These are phyloP conservation scores for Polymixis lichenea DNA, from an alignment of 2,888 invertebrate species.

Conservation along the genomic window DNA sequence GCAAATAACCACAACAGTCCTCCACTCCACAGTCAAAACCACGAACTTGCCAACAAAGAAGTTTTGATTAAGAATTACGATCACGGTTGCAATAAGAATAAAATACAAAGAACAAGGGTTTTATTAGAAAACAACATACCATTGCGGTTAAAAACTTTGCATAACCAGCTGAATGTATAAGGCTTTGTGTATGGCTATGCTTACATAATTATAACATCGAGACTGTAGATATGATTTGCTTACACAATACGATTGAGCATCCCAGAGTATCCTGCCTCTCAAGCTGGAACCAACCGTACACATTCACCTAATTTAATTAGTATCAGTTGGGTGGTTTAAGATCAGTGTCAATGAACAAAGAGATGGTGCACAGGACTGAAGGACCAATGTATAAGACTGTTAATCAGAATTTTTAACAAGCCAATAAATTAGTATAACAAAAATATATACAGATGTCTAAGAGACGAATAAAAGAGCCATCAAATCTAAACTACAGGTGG, in stretches of 20 bases:
- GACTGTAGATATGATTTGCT: slow-evolving; percentile 1
- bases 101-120: slow-evolving; percentile 58
- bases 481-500: too few species aligned
- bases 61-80: slow-evolving; percentile 54
- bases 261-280: not conserved
- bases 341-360: too few species aligned
- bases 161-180: slow-evolving; percentile 44
- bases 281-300: not conserved
- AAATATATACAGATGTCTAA: not conserved
- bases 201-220: slow-evolving; percentile 28
- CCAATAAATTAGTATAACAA: slow-evolving; percentile 9
- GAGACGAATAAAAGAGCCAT: slow-evolving; percentile 12
- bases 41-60: slow-evolving; percentile 47
- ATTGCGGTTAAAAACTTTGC: slow-evolving; percentile 42
- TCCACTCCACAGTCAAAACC: slow-evolving; percentile 25
- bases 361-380: not conserved
- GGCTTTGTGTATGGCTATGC: slow-evolving; percentile 27
- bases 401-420: slow-evolving; percentile 1
- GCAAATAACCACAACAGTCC: slow-evolving; percentile 27
- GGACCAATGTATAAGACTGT: not conserved
- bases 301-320: not conserved
- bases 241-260: not conserved
- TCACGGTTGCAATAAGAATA: slow-evolving; percentile 55
- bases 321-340: not conserved
- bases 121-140: slow-evolving; percentile 49